Evolutionary conservation across 2,888 invertebrate genomes (phyloP), one percentile per base, ranked within the genome.

Genomic region (Drosophila meridiana): DNA sequence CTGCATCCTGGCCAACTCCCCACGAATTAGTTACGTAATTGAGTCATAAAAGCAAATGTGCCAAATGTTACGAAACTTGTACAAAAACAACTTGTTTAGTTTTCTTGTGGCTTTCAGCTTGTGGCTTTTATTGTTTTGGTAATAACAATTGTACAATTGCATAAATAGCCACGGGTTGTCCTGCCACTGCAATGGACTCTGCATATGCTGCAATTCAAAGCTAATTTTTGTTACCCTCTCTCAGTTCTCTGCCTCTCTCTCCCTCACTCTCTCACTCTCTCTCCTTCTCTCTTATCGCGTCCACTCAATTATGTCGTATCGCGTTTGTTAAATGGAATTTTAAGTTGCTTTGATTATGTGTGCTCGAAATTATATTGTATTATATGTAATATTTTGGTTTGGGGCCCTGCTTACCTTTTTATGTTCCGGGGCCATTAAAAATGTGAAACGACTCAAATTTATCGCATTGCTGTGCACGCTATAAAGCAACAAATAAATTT

Each of bases 41-140:
- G 92, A 85, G 89, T 91, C 84, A 91, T 92, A 92, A 92, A 93
- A 91, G 87, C 93, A 92, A 92, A 93, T 93, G 92, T 92, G 92
- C 92, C 92, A 92, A 91, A 90, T 91, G 90, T 68, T 88, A 83
- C 50, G 53, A 88, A 85, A 87, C 64, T 71, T 71, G 64, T 61
- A 47, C 59, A 50, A 9, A 14, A 52, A 64, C 42, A 68, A 76
- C 57, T 68, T 74, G 59, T 34, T n/a, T 7, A 42, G 7, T 42
- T 7, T n/a, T 57, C 32, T 34, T 42, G 56, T 28, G 28, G 40
- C 14, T n/a, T 30, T 28, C n/a, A 14, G 47, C 20, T 53, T 30
- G 55, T 26, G 30, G 13, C 26, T 32, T 42, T 38, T 58, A n/a
- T 62, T 36, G 26, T 36, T 36, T 7, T 5, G 52, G 47, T 59